These are phyloP conservation scores for Brachystomella parvula DNA, from an alignment of 1,140 invertebrate species.

Conservation along the genomic window DNA sequence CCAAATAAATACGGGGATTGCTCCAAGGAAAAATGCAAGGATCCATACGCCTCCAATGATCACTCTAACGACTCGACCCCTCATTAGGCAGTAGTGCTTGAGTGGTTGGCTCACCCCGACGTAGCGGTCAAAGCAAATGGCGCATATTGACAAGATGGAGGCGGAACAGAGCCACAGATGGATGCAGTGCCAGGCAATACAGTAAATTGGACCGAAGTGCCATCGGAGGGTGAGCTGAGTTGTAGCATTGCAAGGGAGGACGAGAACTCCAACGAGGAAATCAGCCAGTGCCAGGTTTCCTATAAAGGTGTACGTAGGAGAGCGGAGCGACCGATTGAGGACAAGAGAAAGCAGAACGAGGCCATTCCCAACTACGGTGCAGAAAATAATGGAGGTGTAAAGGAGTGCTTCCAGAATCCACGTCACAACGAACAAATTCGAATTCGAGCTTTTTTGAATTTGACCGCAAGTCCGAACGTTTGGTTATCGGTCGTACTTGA, in stretches of 20 bases:
- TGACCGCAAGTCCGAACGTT: not conserved
- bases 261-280: slow-evolving; percentile 17
- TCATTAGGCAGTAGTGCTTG: slow-evolving; percentile 11
- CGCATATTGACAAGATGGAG: slow-evolving; percentile 26
- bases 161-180: slow-evolving; percentile 25
- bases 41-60: slow-evolving; percentile 9
- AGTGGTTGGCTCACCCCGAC: slow-evolving; percentile 24
- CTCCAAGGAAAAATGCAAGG: not conserved
- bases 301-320: slow-evolving; percentile 16
- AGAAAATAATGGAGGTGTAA: not conserved
- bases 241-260: slow-evolving; percentile 14
- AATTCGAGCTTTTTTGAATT: too few species aligned
- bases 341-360: slow-evolving; percentile 7
- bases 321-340: not conserved
- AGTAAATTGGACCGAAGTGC: slow-evolving; percentile 21
- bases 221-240: slow-evolving; percentile 9
- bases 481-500: not conserved
- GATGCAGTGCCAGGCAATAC: slow-evolving; percentile 14
- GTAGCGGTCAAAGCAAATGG: slow-evolving; percentile 24
- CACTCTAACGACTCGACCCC: not conserved
- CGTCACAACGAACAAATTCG: not conserved
- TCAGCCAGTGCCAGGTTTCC: slow-evolving; percentile 20
- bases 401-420: slow-evolving; percentile 6
- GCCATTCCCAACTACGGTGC: slow-evolving; percentile 17
- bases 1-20: not conserved